Evolutionary conservation across 2,113 vertebrate genomes (phyloP), one percentile per base, ranked within the genome.

Genomic region (Cichladusa arquata): DNA sequence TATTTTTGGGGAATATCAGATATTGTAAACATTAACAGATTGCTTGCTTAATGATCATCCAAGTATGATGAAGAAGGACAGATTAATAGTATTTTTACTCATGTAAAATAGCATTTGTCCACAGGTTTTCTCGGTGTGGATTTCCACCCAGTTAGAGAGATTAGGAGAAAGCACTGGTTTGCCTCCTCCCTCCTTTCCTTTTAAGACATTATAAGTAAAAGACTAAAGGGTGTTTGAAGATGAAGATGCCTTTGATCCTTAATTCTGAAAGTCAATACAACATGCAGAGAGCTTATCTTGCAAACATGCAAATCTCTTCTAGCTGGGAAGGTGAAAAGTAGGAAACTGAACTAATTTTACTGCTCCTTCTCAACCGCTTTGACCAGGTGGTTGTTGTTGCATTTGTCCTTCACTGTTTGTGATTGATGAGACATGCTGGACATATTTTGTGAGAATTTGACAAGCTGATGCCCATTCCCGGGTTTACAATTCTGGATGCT

Each of bases 31-130:
- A 94, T 95, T 97, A 93, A 85, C 82, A 95, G 56, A 45, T 94
- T 97, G 93, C 90, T 93, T 97, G 64, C 71, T 93, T 96, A 95
- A 92, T 92, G 92, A 88, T 85, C 69, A 91, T 97, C 83, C 92
- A 82, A 97, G 62, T 58, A 42, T 96, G 96, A 97, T 93, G 93
- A 92, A 94, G 73, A 79, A 90, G 94, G 96, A 97, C 93, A 96
- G 48, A 86, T 69, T 86, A 86, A 93, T 94, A 92, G 33, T 84
- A 44, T 58, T 90, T 80, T 69, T 67, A 66, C 40, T 94, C 44
- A 81, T 89, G 74, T 47, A 77, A 83, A 94, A 83, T 56, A 87
- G 3, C 56, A 79, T 89, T 73, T 71, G 23, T 74, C 33, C 71
- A 65, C 14, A 44, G 81, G 29, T 95, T 97, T 95, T 81, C 84